Percentiles rank a stretch among this genome's conserved stretches.
phyloP scores from a whole-genome alignment of 2,888 invertebrate genomes.

The Papilio demoleus region DNA sequence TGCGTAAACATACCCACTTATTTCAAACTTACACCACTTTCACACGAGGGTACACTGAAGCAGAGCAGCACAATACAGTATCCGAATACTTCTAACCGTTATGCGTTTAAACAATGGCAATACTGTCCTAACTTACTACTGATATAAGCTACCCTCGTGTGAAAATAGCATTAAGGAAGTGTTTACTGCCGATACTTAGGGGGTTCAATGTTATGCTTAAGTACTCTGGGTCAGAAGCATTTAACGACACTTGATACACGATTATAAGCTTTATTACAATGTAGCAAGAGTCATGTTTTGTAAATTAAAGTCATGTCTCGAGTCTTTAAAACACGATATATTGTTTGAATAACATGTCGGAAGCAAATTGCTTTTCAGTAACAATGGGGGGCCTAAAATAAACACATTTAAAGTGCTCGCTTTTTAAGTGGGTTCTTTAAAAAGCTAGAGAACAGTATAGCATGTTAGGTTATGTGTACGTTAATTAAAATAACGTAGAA shows the following conservation, averaged over 20 bases:
- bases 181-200: slow-evolving; percentile 41
- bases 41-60: background rate
- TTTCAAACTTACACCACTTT: slow-evolving; percentile 40
- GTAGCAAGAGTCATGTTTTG: background rate
- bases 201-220: slow-evolving; percentile 37
- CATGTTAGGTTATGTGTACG: background rate
- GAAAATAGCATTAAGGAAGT: slow-evolving; percentile 41
- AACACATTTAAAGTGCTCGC: slow-evolving; percentile 7
- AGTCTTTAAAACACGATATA: slow-evolving; percentile 25
- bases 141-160: background rate
- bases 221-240: slow-evolving; percentile 31
- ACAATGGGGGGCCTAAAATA: slow-evolving; percentile 12
- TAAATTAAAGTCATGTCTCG: background rate
- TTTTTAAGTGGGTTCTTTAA: slow-evolving; percentile 9
- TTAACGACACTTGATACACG: background rate
- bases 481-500: background rate
- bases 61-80: background rate
- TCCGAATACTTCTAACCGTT: background rate
- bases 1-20: slow-evolving; percentile 47
- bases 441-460: background rate
- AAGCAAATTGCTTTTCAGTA: slow-evolving; percentile 33
- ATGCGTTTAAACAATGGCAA: background rate
- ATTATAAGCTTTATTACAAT: slow-evolving; percentile 17
- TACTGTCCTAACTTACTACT: background rate
- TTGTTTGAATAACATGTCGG: slow-evolving; percentile 37